Conservation (phyloP, 2,888 invertebrate species). For the Pterobdella sp. region DNA sequence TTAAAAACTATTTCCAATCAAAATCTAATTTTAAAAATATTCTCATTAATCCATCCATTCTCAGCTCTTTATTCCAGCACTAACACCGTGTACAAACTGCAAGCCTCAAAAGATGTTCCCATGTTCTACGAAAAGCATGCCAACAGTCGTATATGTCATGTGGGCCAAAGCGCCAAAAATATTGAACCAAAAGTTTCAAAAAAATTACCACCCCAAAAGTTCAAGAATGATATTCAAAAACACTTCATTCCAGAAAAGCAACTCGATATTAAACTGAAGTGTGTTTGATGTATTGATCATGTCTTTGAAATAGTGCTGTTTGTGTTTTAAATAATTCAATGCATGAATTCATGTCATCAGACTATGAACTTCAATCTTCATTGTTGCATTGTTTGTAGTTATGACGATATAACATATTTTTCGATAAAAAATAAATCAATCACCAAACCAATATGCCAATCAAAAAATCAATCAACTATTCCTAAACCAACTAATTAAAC, state of each 20-base stretch:
- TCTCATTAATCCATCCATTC: neutral
- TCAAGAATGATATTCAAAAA: no score
- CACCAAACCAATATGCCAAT: no score
- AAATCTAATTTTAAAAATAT: neutral
- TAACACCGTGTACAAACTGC: constrained; percentile 15
- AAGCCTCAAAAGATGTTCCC: neutral
- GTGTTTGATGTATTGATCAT: no score
- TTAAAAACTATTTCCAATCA: neutral
- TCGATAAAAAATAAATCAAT: no score
- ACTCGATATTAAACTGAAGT: constrained; percentile 36
- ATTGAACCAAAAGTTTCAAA: neutral
- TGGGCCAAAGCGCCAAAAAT: neutral
- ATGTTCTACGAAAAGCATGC: neutral
- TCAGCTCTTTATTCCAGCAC: constrained; percentile 19
- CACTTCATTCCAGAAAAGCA: constrained; percentile 30
- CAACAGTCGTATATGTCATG: neutral
- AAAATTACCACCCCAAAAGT: neutral
- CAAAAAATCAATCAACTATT: no score
- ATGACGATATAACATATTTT: no score
- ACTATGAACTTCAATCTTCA: no score
- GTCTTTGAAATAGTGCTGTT: no score
- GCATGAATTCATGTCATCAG: no score
- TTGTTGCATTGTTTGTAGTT: no score
- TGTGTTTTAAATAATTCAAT: no score
- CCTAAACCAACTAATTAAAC: no score